Evolutionary conservation across 2,113 vertebrate species (phyloP).

Genomic region (Phrynocephalus versicolor): DNA sequence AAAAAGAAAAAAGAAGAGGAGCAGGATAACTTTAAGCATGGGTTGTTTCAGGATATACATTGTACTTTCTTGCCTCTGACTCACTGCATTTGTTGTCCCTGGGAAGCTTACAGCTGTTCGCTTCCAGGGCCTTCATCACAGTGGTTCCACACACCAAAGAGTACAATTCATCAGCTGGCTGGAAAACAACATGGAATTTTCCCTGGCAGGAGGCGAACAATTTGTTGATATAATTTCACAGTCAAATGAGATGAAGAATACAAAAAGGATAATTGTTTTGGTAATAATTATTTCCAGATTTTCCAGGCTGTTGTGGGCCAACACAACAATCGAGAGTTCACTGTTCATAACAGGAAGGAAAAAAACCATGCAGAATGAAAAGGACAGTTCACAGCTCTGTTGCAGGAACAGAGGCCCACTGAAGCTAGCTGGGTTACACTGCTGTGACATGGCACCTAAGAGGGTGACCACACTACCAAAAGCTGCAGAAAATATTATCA

Average conservation of each 20-base stretch:
- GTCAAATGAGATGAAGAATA: conserved; percentile 1
- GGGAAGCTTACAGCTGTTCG: not conserved
- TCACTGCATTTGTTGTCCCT: not conserved
- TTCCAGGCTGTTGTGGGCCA: conserved; percentile 11
- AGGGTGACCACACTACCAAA: too few relatives aligned
- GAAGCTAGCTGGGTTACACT: not conserved
- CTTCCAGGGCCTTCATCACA: conserved; percentile 18
- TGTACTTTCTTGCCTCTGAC: not conserved
- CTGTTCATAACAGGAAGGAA: conserved; percentile 5
- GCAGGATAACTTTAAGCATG: not conserved
- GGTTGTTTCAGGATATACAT: conserved; percentile 18
- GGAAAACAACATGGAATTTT: conserved; percentile 20
- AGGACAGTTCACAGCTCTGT: not conserved
- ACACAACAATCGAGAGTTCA: conserved; percentile 11
- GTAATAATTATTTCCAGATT: conserved; percentile 34
- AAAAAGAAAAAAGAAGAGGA: not conserved
- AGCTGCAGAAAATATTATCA: too few relatives aligned
- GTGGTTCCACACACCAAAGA: not conserved
- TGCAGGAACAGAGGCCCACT: not conserved
- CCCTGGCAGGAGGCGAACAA: not conserved
- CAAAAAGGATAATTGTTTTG: conserved; percentile 27
- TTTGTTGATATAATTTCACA: conserved; percentile 23
- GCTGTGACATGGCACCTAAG: not conserved
- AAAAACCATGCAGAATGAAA: conserved; percentile 1
- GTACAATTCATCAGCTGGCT: not conserved